These are phyloP conservation scores for Galbula dea DNA, from an alignment of 2,113 vertebrate genomes.

Conservation along the genomic window DNA sequence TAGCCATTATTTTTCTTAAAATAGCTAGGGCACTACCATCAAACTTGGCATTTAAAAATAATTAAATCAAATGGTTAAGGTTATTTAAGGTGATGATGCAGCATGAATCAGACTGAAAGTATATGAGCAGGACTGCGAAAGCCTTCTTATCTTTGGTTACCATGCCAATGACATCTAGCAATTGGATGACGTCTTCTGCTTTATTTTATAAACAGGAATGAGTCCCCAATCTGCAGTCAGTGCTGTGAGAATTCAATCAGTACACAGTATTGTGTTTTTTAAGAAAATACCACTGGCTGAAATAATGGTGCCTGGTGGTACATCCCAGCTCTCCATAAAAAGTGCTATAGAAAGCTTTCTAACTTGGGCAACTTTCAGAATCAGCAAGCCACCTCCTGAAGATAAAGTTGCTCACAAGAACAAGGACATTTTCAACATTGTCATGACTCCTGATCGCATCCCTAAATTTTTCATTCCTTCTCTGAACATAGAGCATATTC, in stretches of 20 bases:
- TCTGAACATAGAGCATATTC: conserved; percentile 40
- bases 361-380: conserved; percentile 39
- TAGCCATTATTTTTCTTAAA: neutral
- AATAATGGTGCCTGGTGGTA: conserved; percentile 41
- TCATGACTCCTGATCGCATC: conserved; percentile 71
- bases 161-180: conserved; percentile 63
- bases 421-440: conserved; percentile 58
- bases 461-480: conserved; percentile 74
- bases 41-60: neutral
- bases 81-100: conserved; percentile 22
- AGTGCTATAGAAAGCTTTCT: conserved; percentile 43
- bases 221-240: conserved; percentile 2
- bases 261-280: neutral
- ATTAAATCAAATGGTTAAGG: conserved; percentile 34
- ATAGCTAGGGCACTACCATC: neutral
- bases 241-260: conserved; percentile 22
- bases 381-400: conserved; percentile 11
- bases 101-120: conserved; percentile 38
- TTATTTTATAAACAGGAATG: conserved; percentile 64
- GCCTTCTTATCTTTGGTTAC: conserved; percentile 68
- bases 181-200: conserved; percentile 24
- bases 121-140: conserved; percentile 30
- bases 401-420: conserved; percentile 21
- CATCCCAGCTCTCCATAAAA: conserved; percentile 26
- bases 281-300: neutral